Evolutionary conservation across 2,797 vertebrate genomes (phyloP).

Genomic region (Uromys caudimaculatus): DNA sequence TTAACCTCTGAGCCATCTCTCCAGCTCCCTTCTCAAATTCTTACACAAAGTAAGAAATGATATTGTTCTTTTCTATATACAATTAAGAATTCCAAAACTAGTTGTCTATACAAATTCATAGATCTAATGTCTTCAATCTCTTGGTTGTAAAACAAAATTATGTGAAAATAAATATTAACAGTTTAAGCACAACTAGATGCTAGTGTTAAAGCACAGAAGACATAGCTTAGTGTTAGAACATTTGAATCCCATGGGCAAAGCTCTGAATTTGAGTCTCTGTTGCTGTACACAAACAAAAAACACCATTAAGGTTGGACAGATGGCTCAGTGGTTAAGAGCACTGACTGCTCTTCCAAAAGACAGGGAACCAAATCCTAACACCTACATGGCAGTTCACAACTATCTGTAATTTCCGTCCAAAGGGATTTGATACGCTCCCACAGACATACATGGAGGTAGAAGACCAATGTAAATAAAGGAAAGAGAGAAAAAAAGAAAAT

Average conservation of each 20-base stretch:
- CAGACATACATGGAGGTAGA: too few species aligned
- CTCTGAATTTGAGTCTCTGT: neutral
- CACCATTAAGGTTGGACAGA: too few species aligned
- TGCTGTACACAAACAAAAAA: neutral
- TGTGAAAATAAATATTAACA: slow-evolving; percentile 39
- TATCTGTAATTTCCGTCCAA: too few species aligned
- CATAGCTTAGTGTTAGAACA: neutral
- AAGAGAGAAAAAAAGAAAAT: neutral
- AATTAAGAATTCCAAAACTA: neutral
- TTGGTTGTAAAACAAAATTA: slow-evolving; percentile 49
- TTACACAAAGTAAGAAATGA: neutral
- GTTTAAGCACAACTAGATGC: slow-evolving; percentile 31
- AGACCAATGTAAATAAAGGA: too few species aligned
- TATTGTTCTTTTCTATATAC: neutral
- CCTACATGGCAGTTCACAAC: too few species aligned
- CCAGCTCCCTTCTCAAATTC: slow-evolving; percentile 31
- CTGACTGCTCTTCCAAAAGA: too few species aligned
- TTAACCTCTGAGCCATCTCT: too few species aligned
- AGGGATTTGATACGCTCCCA: too few species aligned
- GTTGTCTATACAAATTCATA: neutral
- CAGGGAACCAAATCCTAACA: too few species aligned
- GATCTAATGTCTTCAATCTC: neutral
- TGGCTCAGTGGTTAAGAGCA: too few species aligned
- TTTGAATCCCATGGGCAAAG: neutral
- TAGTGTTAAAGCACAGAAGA: neutral